Evolutionary conservation across 2,888 invertebrate species (phyloP).

Genomic region (Chaetoderma sp.): DNA sequence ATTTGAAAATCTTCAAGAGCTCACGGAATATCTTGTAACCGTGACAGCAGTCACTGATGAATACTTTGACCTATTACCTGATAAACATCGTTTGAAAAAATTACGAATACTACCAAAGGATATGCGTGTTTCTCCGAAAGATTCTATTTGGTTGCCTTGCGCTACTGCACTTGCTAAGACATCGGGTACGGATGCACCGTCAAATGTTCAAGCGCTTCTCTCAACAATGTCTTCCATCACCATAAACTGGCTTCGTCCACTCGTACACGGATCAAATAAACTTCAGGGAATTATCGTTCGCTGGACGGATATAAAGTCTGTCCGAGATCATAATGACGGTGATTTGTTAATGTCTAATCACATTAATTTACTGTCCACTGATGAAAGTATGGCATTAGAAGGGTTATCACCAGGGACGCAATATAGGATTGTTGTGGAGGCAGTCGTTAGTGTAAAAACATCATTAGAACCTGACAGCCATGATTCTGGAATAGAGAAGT

Average conservation of each 20-base stretch:
- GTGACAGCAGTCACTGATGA: conserved; percentile 68
- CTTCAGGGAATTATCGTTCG: conserved; percentile 64
- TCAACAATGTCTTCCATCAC: conserved; percentile 57
- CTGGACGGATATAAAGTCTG: conserved; percentile 62
- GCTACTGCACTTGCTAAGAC: conserved; percentile 62
- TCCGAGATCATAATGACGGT: conserved; percentile 45
- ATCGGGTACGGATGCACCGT: conserved; percentile 66
- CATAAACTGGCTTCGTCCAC: conserved; percentile 64
- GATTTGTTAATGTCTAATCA: conserved; percentile 60
- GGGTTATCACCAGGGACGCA: conserved; percentile 63
- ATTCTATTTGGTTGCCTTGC: conserved; percentile 66
- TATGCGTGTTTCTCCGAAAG: conserved; percentile 53
- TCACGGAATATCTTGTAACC: conserved; percentile 65
- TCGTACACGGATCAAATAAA: conserved; percentile 67
- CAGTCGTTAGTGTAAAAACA: conserved; percentile 68
- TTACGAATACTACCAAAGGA: conserved; percentile 56
- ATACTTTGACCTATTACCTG: conserved; percentile 66
- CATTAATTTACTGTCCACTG: conserved; percentile 57
- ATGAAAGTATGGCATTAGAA: conserved; percentile 55
- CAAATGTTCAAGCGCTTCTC: conserved; percentile 52
- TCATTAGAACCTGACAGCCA: conserved; percentile 54
- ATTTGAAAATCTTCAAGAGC: conserved; percentile 61
- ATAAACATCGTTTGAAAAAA: conserved; percentile 55
- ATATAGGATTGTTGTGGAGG: conserved; percentile 67
- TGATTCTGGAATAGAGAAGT: conserved; percentile 55